Percentiles rank a stretch among this genome's conserved stretches.
Evolutionary conservation across 2,888 invertebrate species (phyloP).

Genomic region (Exephanes ischioxanthus): DNA sequence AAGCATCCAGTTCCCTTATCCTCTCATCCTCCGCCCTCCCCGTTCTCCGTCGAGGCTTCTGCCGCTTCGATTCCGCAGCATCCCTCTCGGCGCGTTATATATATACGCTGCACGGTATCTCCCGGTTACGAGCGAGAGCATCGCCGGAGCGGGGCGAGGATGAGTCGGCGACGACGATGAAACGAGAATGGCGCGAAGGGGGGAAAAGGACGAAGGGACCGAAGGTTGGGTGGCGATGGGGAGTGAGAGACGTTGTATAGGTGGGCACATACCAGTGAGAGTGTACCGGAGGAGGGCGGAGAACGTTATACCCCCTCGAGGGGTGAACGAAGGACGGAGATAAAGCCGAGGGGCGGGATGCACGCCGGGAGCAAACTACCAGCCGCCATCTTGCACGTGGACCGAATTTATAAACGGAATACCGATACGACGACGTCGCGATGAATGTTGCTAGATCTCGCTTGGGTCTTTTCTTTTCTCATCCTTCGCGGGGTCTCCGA

Average conservation of each 20-base stretch:
- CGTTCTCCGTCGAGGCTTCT: constrained; percentile 18
- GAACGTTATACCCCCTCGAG: constrained; percentile 43
- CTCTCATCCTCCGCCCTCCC: constrained; percentile 47
- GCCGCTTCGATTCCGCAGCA: constrained; percentile 47
- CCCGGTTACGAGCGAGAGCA: constrained; percentile 32
- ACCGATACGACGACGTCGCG: constrained; percentile 65
- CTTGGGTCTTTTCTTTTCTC: not conserved
- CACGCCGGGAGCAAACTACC: constrained; percentile 82
- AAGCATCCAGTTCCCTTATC: constrained; percentile 50
- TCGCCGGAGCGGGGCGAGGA: constrained; percentile 41
- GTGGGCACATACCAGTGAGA: constrained; percentile 26
- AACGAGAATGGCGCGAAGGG: constrained; percentile 42
- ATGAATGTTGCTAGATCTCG: constrained; percentile 4
- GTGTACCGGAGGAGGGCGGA: constrained; percentile 46
- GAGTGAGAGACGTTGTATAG: constrained; percentile 34
- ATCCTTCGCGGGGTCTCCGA: not conserved
- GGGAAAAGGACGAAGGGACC: constrained; percentile 16
- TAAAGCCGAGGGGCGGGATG: constrained; percentile 77
- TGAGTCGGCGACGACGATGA: constrained; percentile 60
- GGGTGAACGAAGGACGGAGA: constrained; percentile 63
- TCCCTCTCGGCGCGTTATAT: constrained; percentile 8
- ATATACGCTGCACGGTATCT: constrained; percentile 1
- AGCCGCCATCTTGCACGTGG: constrained; percentile 84
- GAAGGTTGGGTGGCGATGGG: constrained; percentile 36
- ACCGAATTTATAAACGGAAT: constrained; percentile 80